Evolutionary conservation across 2,113 vertebrate species (phyloP).

Genomic region (Clinocottus analis): DNA sequence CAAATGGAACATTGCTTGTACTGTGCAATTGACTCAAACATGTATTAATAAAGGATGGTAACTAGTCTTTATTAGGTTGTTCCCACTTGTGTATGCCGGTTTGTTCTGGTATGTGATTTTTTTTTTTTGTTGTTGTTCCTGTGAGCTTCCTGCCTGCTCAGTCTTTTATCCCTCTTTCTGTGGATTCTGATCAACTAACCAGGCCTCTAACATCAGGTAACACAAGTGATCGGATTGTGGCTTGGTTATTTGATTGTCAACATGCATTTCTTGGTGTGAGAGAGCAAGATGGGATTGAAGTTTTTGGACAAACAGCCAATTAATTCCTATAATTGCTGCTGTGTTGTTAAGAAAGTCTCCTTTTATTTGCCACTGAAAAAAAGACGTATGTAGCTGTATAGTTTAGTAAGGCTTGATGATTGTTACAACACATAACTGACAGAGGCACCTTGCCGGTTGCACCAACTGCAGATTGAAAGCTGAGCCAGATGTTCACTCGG

Average conservation of each 20-base stretch:
- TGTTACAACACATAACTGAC: slow-evolving; percentile 22
- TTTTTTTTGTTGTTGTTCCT: not conserved
- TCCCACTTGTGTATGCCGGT: not conserved
- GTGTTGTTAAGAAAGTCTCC: not conserved
- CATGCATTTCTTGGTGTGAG: too few relatives aligned
- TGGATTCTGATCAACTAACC: slow-evolving; percentile 12
- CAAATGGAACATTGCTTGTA: not conserved
- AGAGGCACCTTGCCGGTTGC: not conserved
- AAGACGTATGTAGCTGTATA: not conserved
- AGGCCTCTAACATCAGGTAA: slow-evolving; percentile 11
- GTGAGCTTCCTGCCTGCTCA: slow-evolving; percentile 5
- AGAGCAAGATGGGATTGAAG: too few relatives aligned
- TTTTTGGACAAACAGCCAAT: too few relatives aligned
- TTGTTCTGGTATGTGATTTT: not conserved
- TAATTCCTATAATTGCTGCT: not conserved
- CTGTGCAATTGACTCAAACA: not conserved
- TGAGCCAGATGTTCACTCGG: slow-evolving; percentile 40
- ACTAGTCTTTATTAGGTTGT: not conserved
- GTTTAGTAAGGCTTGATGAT: slow-evolving; percentile 4
- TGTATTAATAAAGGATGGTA: not conserved
- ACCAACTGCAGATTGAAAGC: slow-evolving; percentile 8
- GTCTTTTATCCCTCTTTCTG: slow-evolving; percentile 4
- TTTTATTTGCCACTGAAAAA: not conserved
- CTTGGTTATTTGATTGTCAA: too few relatives aligned
- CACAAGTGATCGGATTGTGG: slow-evolving; percentile 8